Evolutionary conservation across 2,797 vertebrate species (phyloP).

Genomic region (Hephaestus fuliginosus): DNA sequence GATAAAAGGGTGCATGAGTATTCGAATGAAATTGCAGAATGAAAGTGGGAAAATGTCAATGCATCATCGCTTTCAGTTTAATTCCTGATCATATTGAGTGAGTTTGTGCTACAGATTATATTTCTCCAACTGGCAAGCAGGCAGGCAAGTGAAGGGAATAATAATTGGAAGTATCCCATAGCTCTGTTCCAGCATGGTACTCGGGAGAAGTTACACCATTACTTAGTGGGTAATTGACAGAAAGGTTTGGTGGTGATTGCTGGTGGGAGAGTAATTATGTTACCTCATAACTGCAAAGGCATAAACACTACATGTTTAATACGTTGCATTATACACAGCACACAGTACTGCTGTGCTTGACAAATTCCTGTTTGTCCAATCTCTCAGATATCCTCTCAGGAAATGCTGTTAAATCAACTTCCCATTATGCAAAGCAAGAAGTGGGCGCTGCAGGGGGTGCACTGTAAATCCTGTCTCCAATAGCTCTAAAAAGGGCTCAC

Average conservation of each 20-base stretch:
- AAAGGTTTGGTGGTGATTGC: slow-evolving; percentile 21
- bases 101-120: slow-evolving; percentile 16
- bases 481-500: not conserved
- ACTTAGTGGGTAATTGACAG: slow-evolving; percentile 33
- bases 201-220: slow-evolving; percentile 11
- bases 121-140: slow-evolving; percentile 31
- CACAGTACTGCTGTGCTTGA: slow-evolving; percentile 24
- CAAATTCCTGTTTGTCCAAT: slow-evolving; percentile 24
- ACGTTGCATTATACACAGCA: slow-evolving; percentile 1
- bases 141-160: slow-evolving; percentile 23
- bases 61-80: not conserved
- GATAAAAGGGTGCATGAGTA: slow-evolving; percentile 9
- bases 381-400: slow-evolving; percentile 27
- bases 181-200: slow-evolving; percentile 25
- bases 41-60: slow-evolving; percentile 1
- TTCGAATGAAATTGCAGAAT: slow-evolving; percentile 12
- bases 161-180: slow-evolving; percentile 41
- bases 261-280: slow-evolving; percentile 41
- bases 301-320: slow-evolving; percentile 33
- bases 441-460: not conserved
- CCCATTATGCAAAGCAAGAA: slow-evolving; percentile 32
- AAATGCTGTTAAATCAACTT: slow-evolving; percentile 36
- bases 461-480: not conserved
- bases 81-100: slow-evolving; percentile 40
- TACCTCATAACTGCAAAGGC: slow-evolving; percentile 1